phyloP scores from a whole-genome alignment of 2,113 vertebrate species.

The Nematolebias whitei region DNA sequence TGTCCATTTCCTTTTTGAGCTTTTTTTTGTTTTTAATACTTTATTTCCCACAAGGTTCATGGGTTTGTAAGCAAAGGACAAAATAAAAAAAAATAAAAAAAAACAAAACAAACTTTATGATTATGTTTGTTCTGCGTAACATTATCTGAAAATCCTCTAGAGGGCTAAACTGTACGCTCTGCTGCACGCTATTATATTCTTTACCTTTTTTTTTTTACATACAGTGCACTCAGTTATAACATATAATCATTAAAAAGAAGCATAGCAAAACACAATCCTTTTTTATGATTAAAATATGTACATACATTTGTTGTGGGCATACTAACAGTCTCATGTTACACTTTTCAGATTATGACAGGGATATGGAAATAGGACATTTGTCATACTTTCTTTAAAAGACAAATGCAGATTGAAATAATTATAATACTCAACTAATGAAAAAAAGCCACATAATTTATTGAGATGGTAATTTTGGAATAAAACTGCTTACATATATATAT shows the following conservation, averaged over 20 bases:
- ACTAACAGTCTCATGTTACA: no score
- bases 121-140: slow-evolving; percentile 7
- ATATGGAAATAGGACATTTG: not conserved
- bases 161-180: slow-evolving; percentile 3
- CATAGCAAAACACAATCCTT: not conserved
- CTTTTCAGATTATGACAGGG: not conserved
- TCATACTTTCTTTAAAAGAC: no score
- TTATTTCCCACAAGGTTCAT: slow-evolving; percentile 4
- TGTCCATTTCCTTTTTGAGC: slow-evolving; percentile 1
- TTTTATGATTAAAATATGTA: not conserved
- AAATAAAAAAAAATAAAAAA: no score
- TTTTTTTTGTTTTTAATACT: slow-evolving; percentile 1
- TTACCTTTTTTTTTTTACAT: no score
- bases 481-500: no score
- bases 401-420: no score
- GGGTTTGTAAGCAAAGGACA: not conserved
- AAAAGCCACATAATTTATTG: no score
- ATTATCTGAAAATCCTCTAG: slow-evolving; percentile 3
- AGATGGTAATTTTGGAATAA: no score
- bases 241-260: not conserved
- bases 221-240: no score
- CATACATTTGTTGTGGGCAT: not conserved
- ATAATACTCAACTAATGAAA: no score
- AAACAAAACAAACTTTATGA: slow-evolving; percentile 14
- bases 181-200: not conserved